A percentile compares a stretch with the other conserved stretches of the same genome.
phyloP scores from a whole-genome alignment of 2,888 invertebrate genomes.

The Danaus chrysippus region DNA sequence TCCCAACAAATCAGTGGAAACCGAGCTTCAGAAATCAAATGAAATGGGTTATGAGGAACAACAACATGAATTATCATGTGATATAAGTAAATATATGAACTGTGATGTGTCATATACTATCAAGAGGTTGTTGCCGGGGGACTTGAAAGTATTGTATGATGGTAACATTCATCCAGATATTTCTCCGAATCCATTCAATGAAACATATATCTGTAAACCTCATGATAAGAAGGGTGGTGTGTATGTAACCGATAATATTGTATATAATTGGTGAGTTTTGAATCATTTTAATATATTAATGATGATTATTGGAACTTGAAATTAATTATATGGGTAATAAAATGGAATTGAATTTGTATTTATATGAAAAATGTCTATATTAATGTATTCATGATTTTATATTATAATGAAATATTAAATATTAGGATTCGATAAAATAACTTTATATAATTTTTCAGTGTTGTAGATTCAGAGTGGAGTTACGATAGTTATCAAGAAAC shows the following conservation, averaged over 20 bases:
- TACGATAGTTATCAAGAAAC: conserved; percentile 80
- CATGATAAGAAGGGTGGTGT: conserved; percentile 90
- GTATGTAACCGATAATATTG: conserved; percentile 88
- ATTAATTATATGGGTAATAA: too few relatives aligned
- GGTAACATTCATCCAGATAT: conserved; percentile 71
- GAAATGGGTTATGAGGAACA: conserved; percentile 54
- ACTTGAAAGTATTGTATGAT: conserved; percentile 86
- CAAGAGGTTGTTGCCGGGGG: conserved; percentile 90
- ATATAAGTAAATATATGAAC: conserved; percentile 86
- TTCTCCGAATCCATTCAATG: conserved; percentile 85
- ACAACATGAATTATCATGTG: conserved; percentile 81
- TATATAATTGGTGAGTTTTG: conserved; percentile 81
- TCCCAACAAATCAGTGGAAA: conserved; percentile 63
- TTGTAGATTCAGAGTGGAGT: conserved; percentile 85
- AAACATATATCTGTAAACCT: conserved; percentile 77
- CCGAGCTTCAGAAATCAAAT: conserved; percentile 54
- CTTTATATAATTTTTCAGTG: conserved; percentile 52
- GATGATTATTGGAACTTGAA: too few relatives aligned
- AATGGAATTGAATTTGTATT: too few relatives aligned
- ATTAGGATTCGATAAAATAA: neutral
- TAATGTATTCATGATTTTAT: neutral
- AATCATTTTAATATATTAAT: neutral
- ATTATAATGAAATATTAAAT: neutral
- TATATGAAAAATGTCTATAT: too few relatives aligned
- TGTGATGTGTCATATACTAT: conserved; percentile 88